Conservation (phyloP, 2,888 invertebrate species). For the Achlya flavicornis region DNA sequence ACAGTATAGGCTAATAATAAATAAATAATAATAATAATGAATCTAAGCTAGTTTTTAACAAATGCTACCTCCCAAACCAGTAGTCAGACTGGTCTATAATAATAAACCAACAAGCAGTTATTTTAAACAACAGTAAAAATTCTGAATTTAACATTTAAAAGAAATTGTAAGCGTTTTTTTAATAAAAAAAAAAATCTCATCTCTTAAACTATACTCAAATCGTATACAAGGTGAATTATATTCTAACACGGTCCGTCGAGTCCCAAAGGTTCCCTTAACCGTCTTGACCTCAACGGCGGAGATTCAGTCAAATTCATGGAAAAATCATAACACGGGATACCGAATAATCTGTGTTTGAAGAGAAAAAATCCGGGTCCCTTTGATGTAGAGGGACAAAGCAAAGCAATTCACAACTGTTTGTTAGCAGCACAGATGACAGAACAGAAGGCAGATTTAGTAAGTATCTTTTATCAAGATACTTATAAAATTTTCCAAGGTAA, state of each 20-base stretch:
- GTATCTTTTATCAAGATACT: too few relatives aligned
- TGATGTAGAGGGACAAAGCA: slow-evolving; percentile 1
- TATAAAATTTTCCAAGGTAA: too few relatives aligned
- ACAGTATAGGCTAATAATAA: too few relatives aligned
- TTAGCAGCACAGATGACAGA: not conserved
- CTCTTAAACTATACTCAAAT: too few relatives aligned
- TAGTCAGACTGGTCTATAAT: too few relatives aligned
- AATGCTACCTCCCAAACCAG: too few relatives aligned
- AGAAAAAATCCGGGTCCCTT: slow-evolving; percentile 9
- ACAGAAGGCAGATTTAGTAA: too few relatives aligned
- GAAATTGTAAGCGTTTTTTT: not conserved
- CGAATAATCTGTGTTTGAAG: slow-evolving; percentile 6
- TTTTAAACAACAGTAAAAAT: not conserved
- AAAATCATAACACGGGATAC: slow-evolving; percentile 4
- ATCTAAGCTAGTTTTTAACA: too few relatives aligned
- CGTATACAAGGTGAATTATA: too few relatives aligned
- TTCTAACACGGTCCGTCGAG: not conserved
- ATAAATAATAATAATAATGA: too few relatives aligned
- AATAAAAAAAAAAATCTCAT: too few relatives aligned
- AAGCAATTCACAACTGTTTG: slow-evolving; percentile 1
- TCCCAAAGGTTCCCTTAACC: slow-evolving; percentile 4
- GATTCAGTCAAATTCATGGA: not conserved
- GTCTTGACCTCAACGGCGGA: not conserved
- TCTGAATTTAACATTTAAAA: not conserved
- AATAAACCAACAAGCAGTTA: not conserved